A percentile compares a stretch with the other conserved stretches of the same genome.
These are phyloP conservation scores for Phyllostomus discolor DNA, from an alignment of 2,113 vertebrate genomes.

Conservation along the genomic window DNA sequence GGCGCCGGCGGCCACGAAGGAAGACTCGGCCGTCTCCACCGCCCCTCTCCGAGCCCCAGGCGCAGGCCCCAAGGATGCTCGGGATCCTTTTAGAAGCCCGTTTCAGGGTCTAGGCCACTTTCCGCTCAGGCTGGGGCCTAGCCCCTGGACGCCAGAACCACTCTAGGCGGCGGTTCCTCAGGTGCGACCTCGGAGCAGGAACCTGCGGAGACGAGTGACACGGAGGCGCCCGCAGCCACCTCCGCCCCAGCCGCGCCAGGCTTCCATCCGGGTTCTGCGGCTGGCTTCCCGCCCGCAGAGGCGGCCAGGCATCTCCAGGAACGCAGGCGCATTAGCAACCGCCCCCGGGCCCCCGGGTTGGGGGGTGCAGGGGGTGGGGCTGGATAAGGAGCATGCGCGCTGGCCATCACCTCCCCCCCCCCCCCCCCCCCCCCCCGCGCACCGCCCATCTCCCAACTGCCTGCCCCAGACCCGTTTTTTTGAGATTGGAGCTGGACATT, in stretches of 20 bases:
- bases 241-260: accelerated
- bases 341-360: accelerated
- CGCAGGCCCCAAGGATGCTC: neutral
- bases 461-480: neutral
- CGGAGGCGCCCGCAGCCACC: accelerated
- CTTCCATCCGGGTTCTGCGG: constrained; percentile 34
- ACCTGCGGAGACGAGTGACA: neutral
- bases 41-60: neutral
- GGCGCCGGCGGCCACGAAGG: neutral
- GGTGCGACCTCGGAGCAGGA: neutral
- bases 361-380: too few relatives aligned
- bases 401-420: neutral
- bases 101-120: neutral
- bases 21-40: neutral
- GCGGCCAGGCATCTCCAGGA: accelerated
- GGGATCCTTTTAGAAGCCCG: neutral
- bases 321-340: neutral
- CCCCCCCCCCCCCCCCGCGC: accelerated
- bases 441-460: accelerated
- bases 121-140: neutral
- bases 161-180: neutral
- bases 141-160: neutral
- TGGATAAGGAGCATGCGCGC: neutral
- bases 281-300: neutral
- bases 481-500: neutral